These are phyloP conservation scores for Riparia riparia DNA, from an alignment of 2,113 vertebrate genomes.

Conservation along the genomic window DNA sequence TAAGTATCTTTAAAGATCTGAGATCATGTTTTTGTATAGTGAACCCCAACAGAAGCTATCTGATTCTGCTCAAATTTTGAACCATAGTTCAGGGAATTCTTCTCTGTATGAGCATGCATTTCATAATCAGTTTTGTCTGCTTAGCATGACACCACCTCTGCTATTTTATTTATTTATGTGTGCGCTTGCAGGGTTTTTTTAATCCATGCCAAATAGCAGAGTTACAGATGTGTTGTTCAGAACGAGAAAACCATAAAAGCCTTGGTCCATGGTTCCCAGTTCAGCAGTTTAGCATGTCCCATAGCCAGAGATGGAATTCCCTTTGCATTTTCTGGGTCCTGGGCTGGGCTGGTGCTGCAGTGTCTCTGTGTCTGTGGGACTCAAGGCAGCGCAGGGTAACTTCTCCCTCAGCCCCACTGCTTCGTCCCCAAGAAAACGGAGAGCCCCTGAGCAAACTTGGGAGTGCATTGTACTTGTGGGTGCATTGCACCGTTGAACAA, in stretches of 20 bases:
- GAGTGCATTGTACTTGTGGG: rapidly evolving
- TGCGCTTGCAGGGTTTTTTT: neutral
- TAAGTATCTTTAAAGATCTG: neutral
- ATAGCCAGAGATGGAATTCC: neutral
- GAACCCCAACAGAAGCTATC: neutral
- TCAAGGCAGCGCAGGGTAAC: rapidly evolving
- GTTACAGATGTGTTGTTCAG: neutral
- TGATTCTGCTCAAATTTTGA: neutral
- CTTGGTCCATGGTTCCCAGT: neutral
- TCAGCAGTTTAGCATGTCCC: neutral
- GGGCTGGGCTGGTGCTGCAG: neutral
- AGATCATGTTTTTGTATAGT: neutral
- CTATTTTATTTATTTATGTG: neutral
- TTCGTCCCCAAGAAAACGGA: neutral
- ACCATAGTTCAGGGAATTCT: neutral
- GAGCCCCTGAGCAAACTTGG: neutral
- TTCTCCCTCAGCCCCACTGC: neutral
- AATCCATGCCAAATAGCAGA: neutral
- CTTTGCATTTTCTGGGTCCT: neutral
- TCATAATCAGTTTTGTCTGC: neutral
- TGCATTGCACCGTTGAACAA: neutral
- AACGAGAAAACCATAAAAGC: neutral
- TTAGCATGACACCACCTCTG: neutral
- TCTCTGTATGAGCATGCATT: neutral
- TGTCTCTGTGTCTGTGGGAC: neutral